Percentiles rank a stretch among this genome's conserved stretches.
These are phyloP conservation scores for Polydrusus pterygomalis DNA, from an alignment of 2,888 invertebrate genomes.

Conservation along the genomic window DNA sequence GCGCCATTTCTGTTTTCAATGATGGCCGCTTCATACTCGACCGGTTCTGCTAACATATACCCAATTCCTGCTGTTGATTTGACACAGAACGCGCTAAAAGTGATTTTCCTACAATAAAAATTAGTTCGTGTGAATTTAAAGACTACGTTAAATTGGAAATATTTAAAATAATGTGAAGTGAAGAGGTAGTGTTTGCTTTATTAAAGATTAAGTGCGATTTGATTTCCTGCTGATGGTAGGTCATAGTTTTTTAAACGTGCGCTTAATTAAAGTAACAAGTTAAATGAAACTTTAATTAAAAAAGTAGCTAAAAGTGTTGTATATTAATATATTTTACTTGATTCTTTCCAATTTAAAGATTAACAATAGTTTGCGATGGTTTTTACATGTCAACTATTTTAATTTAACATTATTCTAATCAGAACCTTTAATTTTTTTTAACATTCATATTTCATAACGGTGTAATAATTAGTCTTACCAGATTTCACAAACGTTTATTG, in stretches of 20 bases:
- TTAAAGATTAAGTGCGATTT: slow-evolving; percentile 28
- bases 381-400: too few relatives aligned
- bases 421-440: too few relatives aligned
- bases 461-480: not conserved
- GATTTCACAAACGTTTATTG: not conserved
- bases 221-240: slow-evolving; percentile 30
- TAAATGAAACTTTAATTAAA: not conserved
- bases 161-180: slow-evolving; percentile 17
- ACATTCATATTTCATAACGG: not conserved
- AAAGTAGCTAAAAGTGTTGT: not conserved
- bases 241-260: slow-evolving; percentile 19
- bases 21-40: slow-evolving; percentile 53
- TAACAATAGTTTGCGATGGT: too few relatives aligned
- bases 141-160: not conserved
- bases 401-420: too few relatives aligned
- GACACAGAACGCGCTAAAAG: slow-evolving; percentile 44
- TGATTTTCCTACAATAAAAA: slow-evolving; percentile 29
- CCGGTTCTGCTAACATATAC: slow-evolving; percentile 41
- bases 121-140: slow-evolving; percentile 2
- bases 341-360: too few relatives aligned
- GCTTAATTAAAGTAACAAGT: not conserved
- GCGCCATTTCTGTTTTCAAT: slow-evolving; percentile 41
- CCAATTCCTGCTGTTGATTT: slow-evolving; percentile 45
- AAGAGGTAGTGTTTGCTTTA: slow-evolving; percentile 21
- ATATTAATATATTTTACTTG: too few relatives aligned